phyloP scores from a whole-genome alignment of 2,113 vertebrate species.

The Embiotoca jacksoni region DNA sequence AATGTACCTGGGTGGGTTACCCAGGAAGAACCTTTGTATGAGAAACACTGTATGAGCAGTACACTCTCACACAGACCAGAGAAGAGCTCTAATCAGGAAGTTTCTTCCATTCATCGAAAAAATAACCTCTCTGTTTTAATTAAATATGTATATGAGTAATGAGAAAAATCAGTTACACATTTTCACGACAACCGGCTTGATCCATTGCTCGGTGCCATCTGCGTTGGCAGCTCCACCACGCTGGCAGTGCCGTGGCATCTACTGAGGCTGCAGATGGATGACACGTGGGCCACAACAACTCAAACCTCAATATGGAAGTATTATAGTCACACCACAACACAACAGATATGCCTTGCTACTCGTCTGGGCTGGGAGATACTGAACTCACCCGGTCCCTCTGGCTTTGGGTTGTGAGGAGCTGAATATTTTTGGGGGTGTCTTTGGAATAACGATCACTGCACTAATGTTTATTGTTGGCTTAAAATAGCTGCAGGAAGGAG shows the following conservation, averaged over 20 bases:
- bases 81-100: no score
- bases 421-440: constrained; percentile 58
- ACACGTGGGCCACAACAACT: constrained; percentile 48
- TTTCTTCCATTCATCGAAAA: no score
- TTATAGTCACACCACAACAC: constrained; percentile 31
- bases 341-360: not conserved
- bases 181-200: constrained; percentile 14
- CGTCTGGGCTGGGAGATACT: not conserved
- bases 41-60: no score
- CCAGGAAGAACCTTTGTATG: no score
- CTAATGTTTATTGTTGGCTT: constrained; percentile 52
- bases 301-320: constrained; percentile 15
- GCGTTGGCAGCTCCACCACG: constrained; percentile 54
- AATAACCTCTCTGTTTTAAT: no score
- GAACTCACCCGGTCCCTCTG: constrained; percentile 11
- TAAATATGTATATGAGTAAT: not conserved
- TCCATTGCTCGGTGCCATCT: constrained; percentile 56
- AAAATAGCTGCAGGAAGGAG: constrained; percentile 67
- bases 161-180: constrained; percentile 9
- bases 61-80: no score
- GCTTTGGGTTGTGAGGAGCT: constrained; percentile 15
- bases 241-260: constrained; percentile 37
- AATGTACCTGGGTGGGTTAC: no score
- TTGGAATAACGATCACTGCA: constrained; percentile 52
- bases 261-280: constrained; percentile 64